These are phyloP conservation scores for Agrotis segetum DNA, from an alignment of 2,888 invertebrate genomes.

Conservation along the genomic window DNA sequence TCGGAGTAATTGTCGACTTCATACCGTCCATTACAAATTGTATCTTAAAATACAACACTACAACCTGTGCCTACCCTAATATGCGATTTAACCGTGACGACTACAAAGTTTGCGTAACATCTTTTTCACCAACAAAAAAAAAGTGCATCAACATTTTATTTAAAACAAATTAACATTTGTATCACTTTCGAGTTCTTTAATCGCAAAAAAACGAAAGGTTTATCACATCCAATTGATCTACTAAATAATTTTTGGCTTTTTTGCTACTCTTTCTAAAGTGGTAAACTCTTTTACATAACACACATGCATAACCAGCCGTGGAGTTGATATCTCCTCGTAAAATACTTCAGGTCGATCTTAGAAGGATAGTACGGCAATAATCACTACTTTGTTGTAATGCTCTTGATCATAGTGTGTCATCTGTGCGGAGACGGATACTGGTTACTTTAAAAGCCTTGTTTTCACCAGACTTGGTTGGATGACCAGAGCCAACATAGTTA, in stretches of 20 bases:
- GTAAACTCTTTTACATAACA: constrained; percentile 20
- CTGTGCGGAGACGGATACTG: constrained; percentile 21
- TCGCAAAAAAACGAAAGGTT: constrained; percentile 18
- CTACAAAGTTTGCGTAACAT: constrained; percentile 8
- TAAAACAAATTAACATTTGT: constrained; percentile 2
- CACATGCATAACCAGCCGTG: constrained; percentile 28
- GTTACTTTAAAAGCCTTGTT: neutral
- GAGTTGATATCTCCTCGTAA: constrained; percentile 6
- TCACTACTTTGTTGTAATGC: constrained; percentile 17
- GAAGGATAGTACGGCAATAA: constrained; percentile 28
- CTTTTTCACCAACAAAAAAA: constrained; percentile 4
- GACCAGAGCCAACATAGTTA: neutral
- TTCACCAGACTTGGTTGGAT: neutral
- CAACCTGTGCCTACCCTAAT: neutral
- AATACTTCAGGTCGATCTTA: constrained; percentile 14
- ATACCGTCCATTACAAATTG: neutral
- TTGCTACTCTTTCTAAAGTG: neutral
- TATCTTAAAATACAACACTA: neutral
- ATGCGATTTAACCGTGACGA: neutral
- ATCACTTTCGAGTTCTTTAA: constrained; percentile 13
- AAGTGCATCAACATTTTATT: neutral
- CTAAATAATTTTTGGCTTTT: constrained; percentile 22
- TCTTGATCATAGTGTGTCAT: constrained; percentile 49
- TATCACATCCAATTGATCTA: neutral
- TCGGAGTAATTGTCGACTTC: neutral